Percentiles rank a stretch among this genome's conserved stretches.
Evolutionary conservation across 1,140 invertebrate genomes (phyloP).

Genomic region (Drosophila ohnishii): DNA sequence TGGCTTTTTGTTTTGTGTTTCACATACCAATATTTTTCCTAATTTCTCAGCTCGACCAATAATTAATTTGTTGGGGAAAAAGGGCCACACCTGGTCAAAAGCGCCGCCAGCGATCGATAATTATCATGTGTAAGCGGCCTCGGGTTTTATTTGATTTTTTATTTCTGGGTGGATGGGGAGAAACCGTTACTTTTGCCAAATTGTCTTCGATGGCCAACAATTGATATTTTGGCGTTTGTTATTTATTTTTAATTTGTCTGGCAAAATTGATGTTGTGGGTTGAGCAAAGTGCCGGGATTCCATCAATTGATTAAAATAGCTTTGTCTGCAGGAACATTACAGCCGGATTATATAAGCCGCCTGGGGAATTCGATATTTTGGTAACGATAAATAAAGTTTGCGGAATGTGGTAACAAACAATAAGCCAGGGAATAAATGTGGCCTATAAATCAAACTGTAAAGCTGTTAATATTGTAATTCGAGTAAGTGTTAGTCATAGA

Average conservation of each 20-base stretch:
- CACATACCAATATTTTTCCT: slow-evolving; percentile 38
- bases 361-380: slow-evolving; percentile 9
- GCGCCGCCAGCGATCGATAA: slow-evolving; percentile 59
- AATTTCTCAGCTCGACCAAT: slow-evolving; percentile 36
- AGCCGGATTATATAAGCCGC: slow-evolving; percentile 12
- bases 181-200: slow-evolving; percentile 38
- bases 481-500: slow-evolving; percentile 1
- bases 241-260: slow-evolving; percentile 43
- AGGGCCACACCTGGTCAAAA: slow-evolving; percentile 77
- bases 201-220: slow-evolving; percentile 43
- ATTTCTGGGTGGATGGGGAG: slow-evolving; percentile 10
- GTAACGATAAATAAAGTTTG: slow-evolving; percentile 9
- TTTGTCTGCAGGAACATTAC: slow-evolving; percentile 26
- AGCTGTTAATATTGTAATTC: not conserved
- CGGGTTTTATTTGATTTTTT: slow-evolving; percentile 9
- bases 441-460: not conserved
- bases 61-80: slow-evolving; percentile 73
- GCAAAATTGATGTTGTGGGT: slow-evolving; percentile 29
- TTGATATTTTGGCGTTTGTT: slow-evolving; percentile 31
- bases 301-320: slow-evolving; percentile 16
- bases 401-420: slow-evolving; percentile 9
- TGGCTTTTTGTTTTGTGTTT: slow-evolving; percentile 19
- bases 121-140: slow-evolving; percentile 61
- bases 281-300: slow-evolving; percentile 17
- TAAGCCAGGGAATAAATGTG: not conserved